Percentiles rank a stretch among this genome's conserved stretches.
These are phyloP conservation scores for Noctuana brunneofusca DNA, from an alignment of 2,888 invertebrate genomes.

Conservation along the genomic window DNA sequence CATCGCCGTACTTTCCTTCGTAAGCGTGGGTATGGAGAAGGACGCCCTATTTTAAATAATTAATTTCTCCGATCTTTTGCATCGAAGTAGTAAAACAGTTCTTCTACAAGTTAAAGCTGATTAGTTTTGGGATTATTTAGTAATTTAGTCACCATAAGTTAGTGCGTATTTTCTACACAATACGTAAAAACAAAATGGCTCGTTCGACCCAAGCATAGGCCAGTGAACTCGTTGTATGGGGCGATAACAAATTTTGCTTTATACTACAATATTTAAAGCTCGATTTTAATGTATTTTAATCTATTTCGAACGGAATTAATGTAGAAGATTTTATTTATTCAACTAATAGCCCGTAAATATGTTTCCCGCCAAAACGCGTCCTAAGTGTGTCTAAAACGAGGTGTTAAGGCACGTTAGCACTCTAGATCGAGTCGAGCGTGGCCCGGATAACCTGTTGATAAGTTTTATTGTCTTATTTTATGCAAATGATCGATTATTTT, in stretches of 20 bases:
- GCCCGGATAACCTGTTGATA: conserved; percentile 60
- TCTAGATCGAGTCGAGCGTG: conserved; percentile 45
- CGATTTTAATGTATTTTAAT: conserved; percentile 41
- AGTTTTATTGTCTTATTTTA: conserved; percentile 45
- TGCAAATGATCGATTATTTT: conserved; percentile 48
- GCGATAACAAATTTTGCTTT: conserved; percentile 67
- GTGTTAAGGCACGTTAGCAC: conserved; percentile 55
- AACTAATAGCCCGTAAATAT: conserved; percentile 47
- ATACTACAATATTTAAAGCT: conserved; percentile 40
- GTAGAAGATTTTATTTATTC: conserved; percentile 30
- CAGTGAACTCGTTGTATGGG: conserved; percentile 79
- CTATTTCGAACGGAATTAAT: conserved; percentile 35
- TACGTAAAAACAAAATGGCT: conserved; percentile 83
- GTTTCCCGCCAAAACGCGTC: conserved; percentile 83
- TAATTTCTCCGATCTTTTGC: conserved; percentile 81
- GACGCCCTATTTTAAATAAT: conserved; percentile 79
- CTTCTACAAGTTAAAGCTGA: conserved; percentile 76
- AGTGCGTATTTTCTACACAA: conserved; percentile 81
- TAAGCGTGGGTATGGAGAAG: conserved; percentile 78
- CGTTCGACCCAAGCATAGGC: conserved; percentile 79
- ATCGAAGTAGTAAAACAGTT: conserved; percentile 71
- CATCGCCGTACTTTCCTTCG: conserved; percentile 78
- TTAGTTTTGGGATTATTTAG: conserved; percentile 71
- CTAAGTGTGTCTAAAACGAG: conserved; percentile 59
- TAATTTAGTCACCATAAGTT: conserved; percentile 72